Evolutionary conservation across 2,113 vertebrate genomes (phyloP).

Genomic region (Alligator sinensis): DNA sequence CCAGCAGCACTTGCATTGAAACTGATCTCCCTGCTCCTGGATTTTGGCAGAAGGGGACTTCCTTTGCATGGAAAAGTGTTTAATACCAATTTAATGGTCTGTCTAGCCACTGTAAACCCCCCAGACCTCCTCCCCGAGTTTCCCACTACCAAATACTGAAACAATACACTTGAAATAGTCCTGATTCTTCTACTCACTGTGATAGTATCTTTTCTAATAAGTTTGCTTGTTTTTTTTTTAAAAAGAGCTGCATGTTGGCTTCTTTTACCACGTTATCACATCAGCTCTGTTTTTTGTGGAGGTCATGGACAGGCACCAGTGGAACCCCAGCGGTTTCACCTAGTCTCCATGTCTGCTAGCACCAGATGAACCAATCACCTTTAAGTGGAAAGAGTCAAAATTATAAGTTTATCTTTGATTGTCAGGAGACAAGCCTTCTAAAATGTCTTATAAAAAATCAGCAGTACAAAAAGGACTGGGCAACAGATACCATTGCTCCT

Average conservation of each 20-base stretch:
- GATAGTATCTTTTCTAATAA: constrained; percentile 54
- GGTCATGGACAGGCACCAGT: neutral
- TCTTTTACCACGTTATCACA: constrained; percentile 1
- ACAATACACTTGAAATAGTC: constrained; percentile 66
- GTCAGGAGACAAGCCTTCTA: neutral
- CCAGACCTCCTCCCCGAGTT: neutral
- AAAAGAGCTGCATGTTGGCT: neutral
- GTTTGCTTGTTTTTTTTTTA: neutral
- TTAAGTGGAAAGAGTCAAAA: neutral
- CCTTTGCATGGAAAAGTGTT: constrained; percentile 85
- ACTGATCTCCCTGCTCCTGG: constrained; percentile 72
- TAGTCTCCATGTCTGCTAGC: neutral
- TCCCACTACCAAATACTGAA: constrained; percentile 68
- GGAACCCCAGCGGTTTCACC: neutral
- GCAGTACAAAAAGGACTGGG: neutral
- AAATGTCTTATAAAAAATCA: neutral
- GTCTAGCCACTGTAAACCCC: constrained; percentile 79
- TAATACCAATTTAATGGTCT: constrained; percentile 84
- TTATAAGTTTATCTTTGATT: neutral
- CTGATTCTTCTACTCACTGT: constrained; percentile 46
- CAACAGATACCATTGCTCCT: neutral
- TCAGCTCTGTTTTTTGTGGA: neutral
- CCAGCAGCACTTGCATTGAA: constrained; percentile 71
- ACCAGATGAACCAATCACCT: neutral
- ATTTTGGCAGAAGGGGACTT: constrained; percentile 79